These are phyloP conservation scores for Sylvilagus bachmani DNA, from an alignment of 2,113 vertebrate species.

Conservation along the genomic window DNA sequence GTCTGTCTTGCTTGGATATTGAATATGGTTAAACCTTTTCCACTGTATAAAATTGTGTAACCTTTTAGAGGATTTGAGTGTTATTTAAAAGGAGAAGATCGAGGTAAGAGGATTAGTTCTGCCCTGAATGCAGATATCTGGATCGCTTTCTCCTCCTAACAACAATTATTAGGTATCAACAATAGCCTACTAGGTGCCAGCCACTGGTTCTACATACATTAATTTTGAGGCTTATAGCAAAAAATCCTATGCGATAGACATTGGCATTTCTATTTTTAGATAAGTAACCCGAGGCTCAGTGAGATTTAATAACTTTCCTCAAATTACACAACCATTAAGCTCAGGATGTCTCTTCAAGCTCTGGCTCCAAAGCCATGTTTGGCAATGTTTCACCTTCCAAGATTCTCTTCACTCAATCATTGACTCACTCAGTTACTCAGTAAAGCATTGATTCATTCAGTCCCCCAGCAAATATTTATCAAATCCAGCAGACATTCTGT, in stretches of 20 bases:
- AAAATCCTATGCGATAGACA: not conserved
- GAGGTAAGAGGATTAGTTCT: slow-evolving; percentile 5
- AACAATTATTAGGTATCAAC: not conserved
- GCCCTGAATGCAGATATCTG: not conserved
- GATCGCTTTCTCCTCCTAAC: not conserved
- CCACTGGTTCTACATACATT: not conserved
- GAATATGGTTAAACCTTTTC: not conserved
- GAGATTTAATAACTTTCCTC: slow-evolving; percentile 43
- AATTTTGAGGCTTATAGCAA: not conserved
- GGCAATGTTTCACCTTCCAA: not conserved
- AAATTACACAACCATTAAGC: slow-evolving; percentile 39
- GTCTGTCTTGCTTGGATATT: not conserved
- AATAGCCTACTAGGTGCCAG: not conserved
- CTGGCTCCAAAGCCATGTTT: not conserved
- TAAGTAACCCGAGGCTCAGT: not conserved
- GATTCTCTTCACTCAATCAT: not conserved
- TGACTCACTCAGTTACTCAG: not conserved
- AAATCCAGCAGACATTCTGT: not conserved
- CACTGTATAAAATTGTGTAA: not conserved
- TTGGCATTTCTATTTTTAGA: slow-evolving; percentile 8
- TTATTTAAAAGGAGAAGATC: slow-evolving; percentile 40
- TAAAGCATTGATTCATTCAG: not conserved
- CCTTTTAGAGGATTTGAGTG: slow-evolving; percentile 1
- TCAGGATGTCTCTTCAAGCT: not conserved
- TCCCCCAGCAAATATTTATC: not conserved